Conservation (phyloP, 2,888 invertebrate species). For the Eurois occulta region DNA sequence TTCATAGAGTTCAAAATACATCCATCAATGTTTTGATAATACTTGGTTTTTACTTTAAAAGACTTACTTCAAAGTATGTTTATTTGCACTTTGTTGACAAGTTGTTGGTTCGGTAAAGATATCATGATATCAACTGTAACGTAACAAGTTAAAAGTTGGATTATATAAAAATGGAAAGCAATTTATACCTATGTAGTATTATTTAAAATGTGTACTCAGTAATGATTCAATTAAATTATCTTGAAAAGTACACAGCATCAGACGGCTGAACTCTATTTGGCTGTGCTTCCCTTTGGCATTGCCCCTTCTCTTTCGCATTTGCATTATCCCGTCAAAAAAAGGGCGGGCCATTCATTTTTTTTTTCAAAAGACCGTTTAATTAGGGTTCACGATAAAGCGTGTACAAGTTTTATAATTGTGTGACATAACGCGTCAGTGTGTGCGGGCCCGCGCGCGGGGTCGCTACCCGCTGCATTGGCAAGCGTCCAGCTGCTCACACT, state of each 20-base stretch:
- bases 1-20: constrained; percentile 34
- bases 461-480: constrained; percentile 77
- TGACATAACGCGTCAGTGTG: constrained; percentile 64
- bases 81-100: neutral
- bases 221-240: neutral
- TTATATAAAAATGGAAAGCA: neutral
- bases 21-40: constrained; percentile 9
- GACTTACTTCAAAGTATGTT: neutral
- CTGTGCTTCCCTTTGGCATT: neutral
- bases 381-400: constrained; percentile 40
- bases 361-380: constrained; percentile 31
- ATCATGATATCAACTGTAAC: constrained; percentile 20
- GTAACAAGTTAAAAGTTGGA: neutral
- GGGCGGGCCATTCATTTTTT: constrained; percentile 17
- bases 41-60: neutral
- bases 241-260: neutral
- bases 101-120: constrained; percentile 7
- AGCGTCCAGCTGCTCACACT: constrained; percentile 69
- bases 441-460: constrained; percentile 71
- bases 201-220: neutral
- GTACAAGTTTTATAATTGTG: constrained; percentile 58
- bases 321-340: constrained; percentile 3
- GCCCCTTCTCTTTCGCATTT: constrained; percentile 14
- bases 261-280: neutral
- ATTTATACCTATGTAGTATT: neutral